phyloP scores from a whole-genome alignment of 2,113 vertebrate genomes.

The Otis tarda region DNA sequence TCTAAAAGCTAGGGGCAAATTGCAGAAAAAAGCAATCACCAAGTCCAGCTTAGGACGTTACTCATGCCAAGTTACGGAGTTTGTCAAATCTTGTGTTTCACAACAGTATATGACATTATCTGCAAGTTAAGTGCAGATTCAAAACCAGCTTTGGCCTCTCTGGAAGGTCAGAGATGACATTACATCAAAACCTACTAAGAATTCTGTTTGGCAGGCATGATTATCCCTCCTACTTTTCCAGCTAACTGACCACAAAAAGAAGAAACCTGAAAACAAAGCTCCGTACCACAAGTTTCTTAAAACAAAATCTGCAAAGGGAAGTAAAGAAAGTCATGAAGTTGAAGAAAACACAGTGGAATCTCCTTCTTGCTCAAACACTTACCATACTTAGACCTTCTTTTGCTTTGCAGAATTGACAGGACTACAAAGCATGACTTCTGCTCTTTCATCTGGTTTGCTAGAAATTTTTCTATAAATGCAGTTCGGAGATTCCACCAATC shows the following conservation, averaged over 20 bases:
- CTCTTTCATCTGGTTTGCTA: neutral
- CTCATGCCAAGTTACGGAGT: fast-evolving
- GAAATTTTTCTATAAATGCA: neutral
- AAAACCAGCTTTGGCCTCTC: neutral
- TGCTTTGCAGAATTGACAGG: neutral
- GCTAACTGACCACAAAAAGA: neutral
- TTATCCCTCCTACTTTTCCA: neutral
- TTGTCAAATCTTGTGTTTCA: neutral
- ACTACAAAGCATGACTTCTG: neutral
- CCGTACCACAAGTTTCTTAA: neutral
- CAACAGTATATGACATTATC: neutral
- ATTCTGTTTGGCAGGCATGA: neutral
- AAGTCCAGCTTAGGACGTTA: neutral
- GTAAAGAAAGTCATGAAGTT: neutral
- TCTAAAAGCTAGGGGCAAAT: neutral
- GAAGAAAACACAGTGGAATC: neutral
- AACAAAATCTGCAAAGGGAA: neutral
- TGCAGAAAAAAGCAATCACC: neutral
- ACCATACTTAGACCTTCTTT: neutral
- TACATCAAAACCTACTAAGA: neutral
- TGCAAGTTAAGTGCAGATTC: neutral
- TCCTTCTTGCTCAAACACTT: neutral
- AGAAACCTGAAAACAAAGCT: neutral
- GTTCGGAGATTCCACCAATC: neutral
- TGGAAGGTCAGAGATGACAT: neutral